phyloP scores from a whole-genome alignment of 1,140 invertebrate species.

The Luehdorfia chinensis region DNA sequence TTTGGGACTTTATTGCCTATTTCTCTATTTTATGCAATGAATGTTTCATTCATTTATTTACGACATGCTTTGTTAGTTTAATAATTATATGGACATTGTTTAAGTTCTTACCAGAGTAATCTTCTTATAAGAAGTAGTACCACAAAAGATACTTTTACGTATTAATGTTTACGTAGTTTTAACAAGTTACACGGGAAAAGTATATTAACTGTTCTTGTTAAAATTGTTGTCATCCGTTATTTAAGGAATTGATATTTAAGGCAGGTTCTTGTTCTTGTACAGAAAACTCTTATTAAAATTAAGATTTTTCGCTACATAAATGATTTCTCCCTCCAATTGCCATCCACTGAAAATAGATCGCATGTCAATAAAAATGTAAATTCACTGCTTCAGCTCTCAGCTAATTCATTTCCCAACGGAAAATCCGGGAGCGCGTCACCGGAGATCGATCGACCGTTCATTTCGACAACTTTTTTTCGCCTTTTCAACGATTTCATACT shows the following conservation, averaged over 20 bases:
- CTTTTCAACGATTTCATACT: constrained; percentile 61
- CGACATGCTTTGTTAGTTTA: constrained; percentile 6
- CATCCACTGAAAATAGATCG: constrained; percentile 70
- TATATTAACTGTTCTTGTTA: too few species aligned
- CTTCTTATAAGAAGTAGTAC: too few species aligned
- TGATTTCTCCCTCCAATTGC: constrained; percentile 42
- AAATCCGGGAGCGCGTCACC: constrained; percentile 65
- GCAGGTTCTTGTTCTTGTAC: too few species aligned
- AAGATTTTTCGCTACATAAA: constrained; percentile 20
- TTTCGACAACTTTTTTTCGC: constrained; percentile 54
- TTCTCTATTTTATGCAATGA: constrained; percentile 13
- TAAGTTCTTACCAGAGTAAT: neutral
- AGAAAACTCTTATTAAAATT: constrained; percentile 13
- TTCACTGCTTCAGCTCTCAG: constrained; percentile 64
- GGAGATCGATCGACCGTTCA: constrained; percentile 71
- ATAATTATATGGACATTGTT: constrained; percentile 10
- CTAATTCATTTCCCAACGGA: constrained; percentile 75
- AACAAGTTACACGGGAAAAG: too few species aligned
- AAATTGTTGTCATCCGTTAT: too few species aligned
- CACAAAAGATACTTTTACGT: too few species aligned
- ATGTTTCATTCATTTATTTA: neutral
- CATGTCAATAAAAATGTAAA: constrained; percentile 77
- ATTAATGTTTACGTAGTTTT: too few species aligned
- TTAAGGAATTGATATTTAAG: too few species aligned
- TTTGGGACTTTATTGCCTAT: constrained; percentile 5